These are phyloP conservation scores for Drosophila emarginata DNA, from an alignment of 2,888 invertebrate species.

Conservation along the genomic window DNA sequence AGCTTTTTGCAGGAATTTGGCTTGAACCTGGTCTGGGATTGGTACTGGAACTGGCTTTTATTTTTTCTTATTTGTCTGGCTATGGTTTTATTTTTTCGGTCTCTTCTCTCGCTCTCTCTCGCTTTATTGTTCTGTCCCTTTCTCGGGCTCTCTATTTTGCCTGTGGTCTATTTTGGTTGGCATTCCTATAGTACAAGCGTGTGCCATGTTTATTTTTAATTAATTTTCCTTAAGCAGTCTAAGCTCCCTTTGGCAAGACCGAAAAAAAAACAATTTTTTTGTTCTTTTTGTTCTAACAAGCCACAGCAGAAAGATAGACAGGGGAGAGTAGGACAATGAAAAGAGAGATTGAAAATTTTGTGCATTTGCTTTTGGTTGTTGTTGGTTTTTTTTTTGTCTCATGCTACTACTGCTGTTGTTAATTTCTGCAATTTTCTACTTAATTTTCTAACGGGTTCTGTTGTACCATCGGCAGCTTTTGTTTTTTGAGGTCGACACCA, in stretches of 20 bases:
- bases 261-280: not conserved
- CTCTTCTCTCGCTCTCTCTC: not conserved
- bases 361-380: not conserved
- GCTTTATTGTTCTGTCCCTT: slow-evolving; percentile 8
- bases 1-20: slow-evolving; percentile 71
- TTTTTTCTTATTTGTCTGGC: slow-evolving; percentile 61
- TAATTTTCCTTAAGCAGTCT: slow-evolving; percentile 78
- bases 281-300: not conserved
- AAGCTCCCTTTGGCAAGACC: slow-evolving; percentile 45
- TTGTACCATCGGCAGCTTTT: slow-evolving; percentile 16
- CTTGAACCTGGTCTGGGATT: slow-evolving; percentile 7
- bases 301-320: not conserved
- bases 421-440: slow-evolving; percentile 76
- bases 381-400: not conserved
- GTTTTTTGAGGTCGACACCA: slow-evolving; percentile 53
- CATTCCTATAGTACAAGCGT: slow-evolving; percentile 67
- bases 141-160: slow-evolving; percentile 18
- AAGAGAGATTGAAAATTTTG: not conserved
- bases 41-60: slow-evolving; percentile 49
- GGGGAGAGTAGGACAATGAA: not conserved
- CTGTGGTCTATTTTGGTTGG: slow-evolving; percentile 53
- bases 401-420: slow-evolving; percentile 47
- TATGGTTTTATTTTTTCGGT: slow-evolving; percentile 39
- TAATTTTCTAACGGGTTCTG: slow-evolving; percentile 64
- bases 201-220: slow-evolving; percentile 70